A percentile compares a stretch with the other conserved stretches of the same genome.
Evolutionary conservation across 2,113 vertebrate species (phyloP).

Genomic region (Poecile atricapillus): DNA sequence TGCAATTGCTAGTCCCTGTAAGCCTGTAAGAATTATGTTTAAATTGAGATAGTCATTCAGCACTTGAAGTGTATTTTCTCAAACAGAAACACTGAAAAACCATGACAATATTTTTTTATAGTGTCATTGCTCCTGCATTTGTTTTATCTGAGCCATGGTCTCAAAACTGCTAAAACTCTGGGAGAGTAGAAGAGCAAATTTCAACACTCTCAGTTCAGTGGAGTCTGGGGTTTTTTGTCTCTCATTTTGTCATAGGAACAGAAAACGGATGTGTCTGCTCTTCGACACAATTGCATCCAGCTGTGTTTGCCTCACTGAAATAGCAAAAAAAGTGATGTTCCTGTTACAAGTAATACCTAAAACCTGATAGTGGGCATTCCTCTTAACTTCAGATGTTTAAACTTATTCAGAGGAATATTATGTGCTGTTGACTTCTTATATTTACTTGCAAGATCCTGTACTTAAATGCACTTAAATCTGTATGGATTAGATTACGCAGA

Average conservation of each 20-base stretch:
- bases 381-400: neutral
- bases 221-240: neutral
- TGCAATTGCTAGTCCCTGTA: neutral
- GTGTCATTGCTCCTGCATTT: neutral
- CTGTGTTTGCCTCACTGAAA: neutral
- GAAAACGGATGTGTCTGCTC: neutral
- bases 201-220: neutral
- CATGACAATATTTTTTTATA: neutral
- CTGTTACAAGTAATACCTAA: neutral
- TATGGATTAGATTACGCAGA: constrained; percentile 82
- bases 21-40: neutral
- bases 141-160: neutral
- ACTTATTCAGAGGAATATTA: neutral
- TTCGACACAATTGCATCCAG: neutral
- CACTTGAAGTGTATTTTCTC: neutral
- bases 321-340: neutral
- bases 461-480: neutral
- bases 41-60: neutral
- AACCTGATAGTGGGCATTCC: neutral
- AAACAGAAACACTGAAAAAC: neutral
- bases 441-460: neutral
- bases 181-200: neutral
- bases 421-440: neutral
- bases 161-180: neutral
- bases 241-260: neutral